These are phyloP conservation scores for Tanytarsus gracilentus DNA, from an alignment of 2,888 invertebrate species.

Conservation along the genomic window DNA sequence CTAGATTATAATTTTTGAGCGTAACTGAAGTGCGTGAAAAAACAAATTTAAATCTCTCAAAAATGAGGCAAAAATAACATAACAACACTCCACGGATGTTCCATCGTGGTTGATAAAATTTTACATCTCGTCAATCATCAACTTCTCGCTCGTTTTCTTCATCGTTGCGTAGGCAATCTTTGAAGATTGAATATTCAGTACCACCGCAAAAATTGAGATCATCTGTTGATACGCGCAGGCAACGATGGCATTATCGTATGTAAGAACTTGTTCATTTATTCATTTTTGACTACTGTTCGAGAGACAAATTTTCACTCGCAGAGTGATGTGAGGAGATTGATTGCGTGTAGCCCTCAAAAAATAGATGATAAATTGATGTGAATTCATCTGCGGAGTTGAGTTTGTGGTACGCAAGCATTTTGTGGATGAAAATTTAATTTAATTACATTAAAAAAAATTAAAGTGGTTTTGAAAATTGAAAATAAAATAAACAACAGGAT, in stretches of 20 bases:
- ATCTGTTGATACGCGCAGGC: slow-evolving; percentile 17
- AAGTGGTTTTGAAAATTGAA: slow-evolving; percentile 18
- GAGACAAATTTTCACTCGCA: too few species aligned
- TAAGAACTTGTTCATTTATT: neutral
- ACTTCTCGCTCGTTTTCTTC: neutral
- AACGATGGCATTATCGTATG: neutral
- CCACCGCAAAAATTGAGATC: slow-evolving; percentile 19
- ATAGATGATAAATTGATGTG: slow-evolving; percentile 23
- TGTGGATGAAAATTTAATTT: slow-evolving; percentile 23
- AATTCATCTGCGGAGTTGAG: slow-evolving; percentile 6
- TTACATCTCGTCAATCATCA: slow-evolving; percentile 10
- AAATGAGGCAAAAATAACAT: too few species aligned
- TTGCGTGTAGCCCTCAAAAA: slow-evolving; percentile 19
- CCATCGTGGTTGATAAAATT: too few species aligned
- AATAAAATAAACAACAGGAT: neutral
- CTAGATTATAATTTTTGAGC: too few species aligned
- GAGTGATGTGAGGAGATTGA: slow-evolving; percentile 12
- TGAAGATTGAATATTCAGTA: slow-evolving; percentile 11
- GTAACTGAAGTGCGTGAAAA: too few species aligned
- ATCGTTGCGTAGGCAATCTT: neutral
- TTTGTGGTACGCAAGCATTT: too few species aligned
- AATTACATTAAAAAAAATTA: slow-evolving; percentile 14
- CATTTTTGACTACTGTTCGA: too few species aligned
- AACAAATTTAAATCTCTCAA: too few species aligned
- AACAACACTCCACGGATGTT: neutral